Conservation (phyloP, 2,888 invertebrate genomes). For the Sycophila texana region DNA sequence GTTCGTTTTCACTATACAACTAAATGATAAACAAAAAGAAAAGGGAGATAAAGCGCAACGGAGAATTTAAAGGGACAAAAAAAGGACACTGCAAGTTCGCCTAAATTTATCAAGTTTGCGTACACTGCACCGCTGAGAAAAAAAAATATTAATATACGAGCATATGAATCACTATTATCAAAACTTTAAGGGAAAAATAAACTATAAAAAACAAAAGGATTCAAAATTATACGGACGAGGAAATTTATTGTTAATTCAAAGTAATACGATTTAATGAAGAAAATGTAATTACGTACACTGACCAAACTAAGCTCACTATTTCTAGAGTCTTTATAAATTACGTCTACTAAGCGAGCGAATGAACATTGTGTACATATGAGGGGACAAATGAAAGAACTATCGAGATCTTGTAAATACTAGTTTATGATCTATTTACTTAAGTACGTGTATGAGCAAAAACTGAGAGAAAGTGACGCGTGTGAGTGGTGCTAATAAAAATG, state of each 20-base stretch:
- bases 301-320: constrained; percentile 76
- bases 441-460: constrained; percentile 60
- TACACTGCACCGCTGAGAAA: constrained; percentile 52
- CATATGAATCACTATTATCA: constrained; percentile 11
- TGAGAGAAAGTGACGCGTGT: constrained; percentile 51
- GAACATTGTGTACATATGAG: constrained; percentile 64
- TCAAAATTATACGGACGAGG: constrained; percentile 12
- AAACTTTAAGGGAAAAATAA: too few relatives aligned
- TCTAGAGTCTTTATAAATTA: constrained; percentile 75
- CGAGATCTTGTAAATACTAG: constrained; percentile 71
- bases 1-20: constrained; percentile 30
- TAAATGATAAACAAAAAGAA: constrained; percentile 5
- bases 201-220: too few relatives aligned
- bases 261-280: constrained; percentile 58
- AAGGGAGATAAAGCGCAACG: background rate
- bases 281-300: constrained; percentile 71
- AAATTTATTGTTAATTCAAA: constrained; percentile 40
- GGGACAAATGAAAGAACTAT: constrained; percentile 53
- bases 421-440: constrained; percentile 71
- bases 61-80: too few relatives aligned
- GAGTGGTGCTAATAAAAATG: constrained; percentile 52
- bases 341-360: constrained; percentile 69
- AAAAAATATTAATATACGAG: constrained; percentile 26
- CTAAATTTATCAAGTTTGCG: background rate
- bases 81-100: too few relatives aligned